These are phyloP conservation scores for Otolemur crassicaudatus DNA, from an alignment of 2,797 vertebrate genomes.

Conservation along the genomic window DNA sequence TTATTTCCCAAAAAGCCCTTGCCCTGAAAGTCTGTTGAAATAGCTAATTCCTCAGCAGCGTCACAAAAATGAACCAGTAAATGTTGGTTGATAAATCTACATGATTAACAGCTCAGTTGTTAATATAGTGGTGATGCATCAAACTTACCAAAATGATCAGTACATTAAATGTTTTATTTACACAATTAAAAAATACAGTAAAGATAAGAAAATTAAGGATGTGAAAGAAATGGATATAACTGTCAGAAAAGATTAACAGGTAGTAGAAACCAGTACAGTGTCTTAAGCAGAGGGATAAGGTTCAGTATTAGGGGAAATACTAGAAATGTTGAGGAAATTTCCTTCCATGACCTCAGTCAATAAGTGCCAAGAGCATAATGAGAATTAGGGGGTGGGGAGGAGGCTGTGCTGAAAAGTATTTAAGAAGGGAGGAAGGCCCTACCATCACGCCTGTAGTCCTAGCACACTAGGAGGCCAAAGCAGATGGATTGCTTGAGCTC, in stretches of 20 bases:
- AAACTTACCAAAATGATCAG: slow-evolving; percentile 67
- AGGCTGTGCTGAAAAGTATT: not conserved
- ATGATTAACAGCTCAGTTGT: slow-evolving; percentile 91
- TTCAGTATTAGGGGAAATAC: not conserved
- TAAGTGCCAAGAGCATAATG: not conserved
- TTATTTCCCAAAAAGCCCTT: slow-evolving; percentile 88
- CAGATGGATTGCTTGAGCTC: too few relatives aligned
- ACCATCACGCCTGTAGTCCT: too few relatives aligned
- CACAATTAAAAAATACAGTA: slow-evolving; percentile 61
- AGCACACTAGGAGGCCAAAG: too few relatives aligned
- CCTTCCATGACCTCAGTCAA: not conserved
- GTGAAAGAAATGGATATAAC: not conserved
- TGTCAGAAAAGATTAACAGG: not conserved
- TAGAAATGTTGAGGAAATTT: not conserved
- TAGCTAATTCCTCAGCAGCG: slow-evolving; percentile 83
- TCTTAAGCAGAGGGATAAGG: not conserved
- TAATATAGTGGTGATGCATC: slow-evolving; percentile 75
- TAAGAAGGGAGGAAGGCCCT: not conserved
- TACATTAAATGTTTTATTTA: slow-evolving; percentile 29
- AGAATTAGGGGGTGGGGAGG: accelerated
- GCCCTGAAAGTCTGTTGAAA: slow-evolving; percentile 85
- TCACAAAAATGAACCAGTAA: slow-evolving; percentile 87
- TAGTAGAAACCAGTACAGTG: not conserved
- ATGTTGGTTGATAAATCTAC: slow-evolving; percentile 91
- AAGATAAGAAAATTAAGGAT: not conserved